Percentiles rank a stretch among this genome's conserved stretches.
phyloP scores from a whole-genome alignment of 1,140 invertebrate species.

The Polypedilum vanderplanki region DNA sequence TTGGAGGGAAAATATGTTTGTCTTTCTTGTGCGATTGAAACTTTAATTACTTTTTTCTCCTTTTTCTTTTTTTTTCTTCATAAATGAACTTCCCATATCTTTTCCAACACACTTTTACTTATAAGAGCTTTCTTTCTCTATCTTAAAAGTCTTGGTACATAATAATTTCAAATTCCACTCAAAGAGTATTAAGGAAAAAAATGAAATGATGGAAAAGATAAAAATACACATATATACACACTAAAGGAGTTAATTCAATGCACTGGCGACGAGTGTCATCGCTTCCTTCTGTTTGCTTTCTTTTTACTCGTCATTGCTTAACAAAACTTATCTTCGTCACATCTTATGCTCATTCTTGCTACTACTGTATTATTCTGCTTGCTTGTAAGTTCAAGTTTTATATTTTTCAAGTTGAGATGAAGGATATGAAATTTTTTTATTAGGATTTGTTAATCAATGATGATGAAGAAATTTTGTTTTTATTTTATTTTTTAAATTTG shows the following conservation, averaged over 20 bases:
- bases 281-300: neutral
- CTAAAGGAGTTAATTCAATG: constrained; percentile 1
- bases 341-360: no score
- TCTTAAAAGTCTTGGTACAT: neutral
- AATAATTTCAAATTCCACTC: neutral
- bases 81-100: neutral
- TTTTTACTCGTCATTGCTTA: neutral
- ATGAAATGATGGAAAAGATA: neutral
- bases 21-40: neutral
- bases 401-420: no score
- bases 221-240: neutral
- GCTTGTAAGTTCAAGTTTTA: no score
- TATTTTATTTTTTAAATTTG: no score
- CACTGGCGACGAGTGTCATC: constrained; percentile 4
- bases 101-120: neutral
- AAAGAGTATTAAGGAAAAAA: no score
- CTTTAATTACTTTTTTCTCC: constrained; percentile 9
- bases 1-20: neutral
- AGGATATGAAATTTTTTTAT: no score
- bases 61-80: neutral
- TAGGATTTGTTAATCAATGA: no score
- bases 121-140: neutral
- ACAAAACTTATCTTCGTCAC: no score
- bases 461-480: no score
- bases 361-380: no score